These are phyloP conservation scores for Quadroppia sp. DNA, from an alignment of 2,888 invertebrate genomes.

Conservation along the genomic window DNA sequence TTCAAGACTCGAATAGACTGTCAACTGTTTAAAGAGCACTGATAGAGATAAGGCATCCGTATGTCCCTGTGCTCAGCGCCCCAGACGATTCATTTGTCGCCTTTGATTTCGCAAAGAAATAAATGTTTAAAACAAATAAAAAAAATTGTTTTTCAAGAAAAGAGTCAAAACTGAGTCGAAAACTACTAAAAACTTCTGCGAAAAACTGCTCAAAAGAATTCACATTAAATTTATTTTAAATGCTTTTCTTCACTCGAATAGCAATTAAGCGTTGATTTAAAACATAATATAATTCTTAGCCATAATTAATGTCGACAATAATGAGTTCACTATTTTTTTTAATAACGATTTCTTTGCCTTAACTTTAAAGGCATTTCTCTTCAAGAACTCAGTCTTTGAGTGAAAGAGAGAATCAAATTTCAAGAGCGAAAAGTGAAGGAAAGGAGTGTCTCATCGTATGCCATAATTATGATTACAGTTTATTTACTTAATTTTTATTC, in stretches of 20 bases:
- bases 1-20: background rate
- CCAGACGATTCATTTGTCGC: background rate
- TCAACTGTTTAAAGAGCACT: background rate
- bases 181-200: background rate
- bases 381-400: background rate
- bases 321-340: background rate
- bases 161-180: background rate
- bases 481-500: conserved; percentile 1
- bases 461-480: background rate
- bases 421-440: background rate
- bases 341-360: background rate
- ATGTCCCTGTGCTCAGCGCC: too few relatives aligned
- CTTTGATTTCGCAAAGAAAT: background rate
- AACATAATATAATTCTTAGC: background rate
- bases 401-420: background rate
- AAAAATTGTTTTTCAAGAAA: too few relatives aligned
- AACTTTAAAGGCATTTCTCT: background rate
- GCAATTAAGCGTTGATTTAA: background rate
- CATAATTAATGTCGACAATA: conserved; percentile 3
- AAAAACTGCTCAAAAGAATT: background rate
- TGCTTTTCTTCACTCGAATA: background rate
- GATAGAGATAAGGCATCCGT: background rate
- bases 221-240: background rate
- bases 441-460: background rate
- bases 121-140: background rate